Base-by-base conservation (phyloP, 1,140 invertebrate genomes). In the Lasaia peninsularis region DNA sequence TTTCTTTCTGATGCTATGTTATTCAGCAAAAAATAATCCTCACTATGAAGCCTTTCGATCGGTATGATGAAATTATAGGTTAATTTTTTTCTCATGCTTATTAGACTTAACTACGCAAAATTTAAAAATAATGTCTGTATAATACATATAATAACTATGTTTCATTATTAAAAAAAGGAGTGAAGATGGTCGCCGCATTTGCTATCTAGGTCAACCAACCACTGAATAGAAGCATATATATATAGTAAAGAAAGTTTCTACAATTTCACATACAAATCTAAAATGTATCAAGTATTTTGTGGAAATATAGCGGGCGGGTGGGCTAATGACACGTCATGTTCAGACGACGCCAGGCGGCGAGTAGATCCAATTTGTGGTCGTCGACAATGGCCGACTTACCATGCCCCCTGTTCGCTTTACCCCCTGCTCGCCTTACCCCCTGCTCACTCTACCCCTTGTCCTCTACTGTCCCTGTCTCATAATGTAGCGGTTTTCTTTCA, bases 331-430 rank as follows among this genome's bases (percentile, higher is more conserved):
- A 51, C 49, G 59, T 59, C 63, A 52, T 12, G 32, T 31, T 14
- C 63, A 62, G 56, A 35, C 53, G 50, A 52, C 8, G 24, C 12
- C 28, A 32, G 34, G 31, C 21, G 37, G 28, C 28, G 40, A 34
- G 51, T 20, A 31, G 50, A 62, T 52, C 61, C 56, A 63, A 63
- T 63, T 63, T 63, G 52, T 20, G 62, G 37, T 44, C 8, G 50
- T 8, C 50, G 24, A 58, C 56, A 54, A 52, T 50, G 48, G 44
- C 56, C 21, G 33, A 33, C 37, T 50, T 28, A 52, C 50, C 10
- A 20, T 31, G n/a, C 35, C 21, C 11, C 12, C 9, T 33, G 52
- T 1, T 40, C 7, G 7, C 18, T 2, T 8, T 12, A 12, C 18
- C 2, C 12, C 6, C 37, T n/a, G n/a, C 37, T 50, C 16, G 44